Evolutionary conservation across 1,140 invertebrate species (phyloP).

Genomic region (Drusus annulatus): DNA sequence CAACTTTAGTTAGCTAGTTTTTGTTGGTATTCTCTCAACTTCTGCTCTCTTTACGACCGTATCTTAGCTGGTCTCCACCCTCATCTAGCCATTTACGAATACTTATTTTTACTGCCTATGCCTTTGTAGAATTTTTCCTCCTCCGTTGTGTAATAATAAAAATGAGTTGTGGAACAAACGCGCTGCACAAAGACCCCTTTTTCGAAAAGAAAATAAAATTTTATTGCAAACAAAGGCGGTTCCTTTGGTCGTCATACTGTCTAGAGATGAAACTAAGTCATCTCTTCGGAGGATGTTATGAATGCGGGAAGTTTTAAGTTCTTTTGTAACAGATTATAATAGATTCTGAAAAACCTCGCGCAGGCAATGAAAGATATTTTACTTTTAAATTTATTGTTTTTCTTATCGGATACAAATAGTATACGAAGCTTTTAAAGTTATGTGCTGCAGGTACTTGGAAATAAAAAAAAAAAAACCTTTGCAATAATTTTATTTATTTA

Average conservation of each 20-base stretch:
- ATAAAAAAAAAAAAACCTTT: no score
- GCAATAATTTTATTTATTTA: no score
- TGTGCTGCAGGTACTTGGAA: no score
- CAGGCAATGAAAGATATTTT: no score
- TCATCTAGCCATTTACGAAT: conserved; percentile 7
- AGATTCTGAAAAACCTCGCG: not conserved
- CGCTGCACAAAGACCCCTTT: conserved; percentile 5
- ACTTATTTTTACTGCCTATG: conserved; percentile 4
- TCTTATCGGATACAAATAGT: no score
- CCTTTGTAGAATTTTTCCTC: not conserved
- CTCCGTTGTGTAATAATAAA: not conserved
- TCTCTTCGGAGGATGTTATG: not conserved
- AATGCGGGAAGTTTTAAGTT: conserved; percentile 2
- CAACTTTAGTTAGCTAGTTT: no score
- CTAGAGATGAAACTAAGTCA: not conserved
- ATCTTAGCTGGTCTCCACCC: not conserved
- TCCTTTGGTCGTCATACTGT: not conserved
- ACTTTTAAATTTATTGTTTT: no score
- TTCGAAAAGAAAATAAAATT: conserved; percentile 24
- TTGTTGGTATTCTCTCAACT: no score
- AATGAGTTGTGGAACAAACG: conserved; percentile 12
- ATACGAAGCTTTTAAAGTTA: no score
- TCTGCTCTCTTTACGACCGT: no score
- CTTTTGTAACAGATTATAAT: not conserved
- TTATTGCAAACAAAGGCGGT: conserved; percentile 30